These are phyloP conservation scores for Bambusicola thoracicus DNA, from an alignment of 2,113 vertebrate genomes.

Conservation along the genomic window DNA sequence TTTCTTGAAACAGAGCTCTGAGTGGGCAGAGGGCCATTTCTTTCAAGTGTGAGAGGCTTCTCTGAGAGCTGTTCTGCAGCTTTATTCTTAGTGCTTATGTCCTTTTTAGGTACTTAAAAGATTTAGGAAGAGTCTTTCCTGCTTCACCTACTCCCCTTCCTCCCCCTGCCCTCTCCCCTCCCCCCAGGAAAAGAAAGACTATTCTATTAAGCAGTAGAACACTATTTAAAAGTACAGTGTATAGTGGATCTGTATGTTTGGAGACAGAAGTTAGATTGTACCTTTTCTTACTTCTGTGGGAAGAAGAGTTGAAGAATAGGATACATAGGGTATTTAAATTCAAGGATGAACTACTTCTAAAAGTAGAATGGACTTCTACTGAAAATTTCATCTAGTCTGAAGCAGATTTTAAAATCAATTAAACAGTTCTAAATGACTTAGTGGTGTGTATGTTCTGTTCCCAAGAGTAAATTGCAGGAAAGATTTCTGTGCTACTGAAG, in stretches of 20 bases:
- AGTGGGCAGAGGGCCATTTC: background rate
- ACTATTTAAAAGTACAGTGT: background rate
- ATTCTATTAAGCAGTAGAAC: background rate
- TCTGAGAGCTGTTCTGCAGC: rapidly evolving
- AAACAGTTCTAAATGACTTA: background rate
- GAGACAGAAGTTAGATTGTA: background rate
- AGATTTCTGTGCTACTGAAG: background rate
- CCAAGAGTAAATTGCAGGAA: background rate
- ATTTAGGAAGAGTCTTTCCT: background rate
- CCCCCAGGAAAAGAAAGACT: background rate
- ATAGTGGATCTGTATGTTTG: rapidly evolving
- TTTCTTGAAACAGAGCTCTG: background rate
- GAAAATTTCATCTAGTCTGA: background rate
- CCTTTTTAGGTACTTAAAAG: background rate
- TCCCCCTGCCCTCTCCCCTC: background rate
- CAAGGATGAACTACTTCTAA: too few species aligned
- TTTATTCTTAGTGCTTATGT: background rate
- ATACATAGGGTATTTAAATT: background rate
- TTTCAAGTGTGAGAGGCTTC: background rate
- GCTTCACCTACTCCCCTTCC: background rate
- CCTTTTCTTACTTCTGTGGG: background rate
- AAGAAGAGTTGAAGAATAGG: background rate
- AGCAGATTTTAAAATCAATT: background rate
- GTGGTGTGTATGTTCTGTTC: background rate
- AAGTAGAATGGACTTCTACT: background rate